These are phyloP conservation scores for Pararge aegeria DNA, from an alignment of 1,140 invertebrate genomes.

Conservation along the genomic window DNA sequence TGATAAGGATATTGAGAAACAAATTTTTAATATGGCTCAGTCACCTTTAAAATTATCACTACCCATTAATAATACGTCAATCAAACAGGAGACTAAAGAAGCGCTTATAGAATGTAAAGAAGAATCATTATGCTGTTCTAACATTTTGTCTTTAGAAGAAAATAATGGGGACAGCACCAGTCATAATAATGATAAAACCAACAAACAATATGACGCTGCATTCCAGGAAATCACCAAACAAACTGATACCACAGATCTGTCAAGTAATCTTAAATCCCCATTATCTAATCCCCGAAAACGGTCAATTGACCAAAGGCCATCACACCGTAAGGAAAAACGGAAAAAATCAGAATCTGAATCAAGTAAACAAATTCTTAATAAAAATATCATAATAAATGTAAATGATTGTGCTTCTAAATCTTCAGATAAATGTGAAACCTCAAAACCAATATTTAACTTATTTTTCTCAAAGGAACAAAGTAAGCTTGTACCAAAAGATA, in stretches of 20 bases:
- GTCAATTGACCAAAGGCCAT: conserved; percentile 60
- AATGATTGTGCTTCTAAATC: conserved; percentile 44
- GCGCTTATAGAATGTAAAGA: not conserved
- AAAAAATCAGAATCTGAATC: conserved; percentile 60
- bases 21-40: conserved; percentile 36
- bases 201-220: conserved; percentile 12
- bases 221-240: conserved; percentile 25
- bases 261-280: conserved; percentile 22
- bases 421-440: conserved; percentile 37
- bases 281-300: conserved; percentile 54
- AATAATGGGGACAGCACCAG: conserved; percentile 17
- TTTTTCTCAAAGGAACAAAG: conserved; percentile 44
- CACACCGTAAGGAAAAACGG: conserved; percentile 72
- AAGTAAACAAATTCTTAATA: conserved; percentile 40
- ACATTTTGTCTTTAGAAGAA: conserved; percentile 11
- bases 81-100: not conserved
- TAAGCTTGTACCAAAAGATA: conserved; percentile 34
- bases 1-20: conserved; percentile 43
- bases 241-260: conserved; percentile 28
- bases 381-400: conserved; percentile 38
- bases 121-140: conserved; percentile 15
- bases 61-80: not conserved
- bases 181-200: conserved; percentile 14
- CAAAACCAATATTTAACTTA: conserved; percentile 43
- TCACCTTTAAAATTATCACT: conserved; percentile 17